A percentile compares a stretch with the other conserved stretches of the same genome.
Evolutionary conservation across 2,113 vertebrate genomes (phyloP).

Genomic region (Camarhynchus parvulus): DNA sequence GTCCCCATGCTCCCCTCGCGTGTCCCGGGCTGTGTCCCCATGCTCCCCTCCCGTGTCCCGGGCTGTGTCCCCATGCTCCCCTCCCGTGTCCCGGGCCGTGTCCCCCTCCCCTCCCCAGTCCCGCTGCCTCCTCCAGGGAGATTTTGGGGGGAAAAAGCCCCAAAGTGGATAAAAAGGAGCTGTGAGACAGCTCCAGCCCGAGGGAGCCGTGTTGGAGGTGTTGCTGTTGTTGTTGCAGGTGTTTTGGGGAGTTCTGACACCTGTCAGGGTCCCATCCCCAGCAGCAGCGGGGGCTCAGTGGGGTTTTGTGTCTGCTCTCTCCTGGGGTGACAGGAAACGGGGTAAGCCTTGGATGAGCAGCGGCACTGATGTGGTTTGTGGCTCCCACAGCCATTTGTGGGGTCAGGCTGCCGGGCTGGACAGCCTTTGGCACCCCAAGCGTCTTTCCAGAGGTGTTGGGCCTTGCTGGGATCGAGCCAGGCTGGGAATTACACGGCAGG

Average conservation of each 20-base stretch:
- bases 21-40: neutral
- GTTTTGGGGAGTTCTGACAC: accelerated
- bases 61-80: neutral
- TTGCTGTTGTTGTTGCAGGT: too few relatives aligned
- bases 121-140: accelerated
- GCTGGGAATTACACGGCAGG: neutral
- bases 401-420: neutral
- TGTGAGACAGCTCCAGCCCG: neutral
- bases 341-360: neutral
- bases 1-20: neutral
- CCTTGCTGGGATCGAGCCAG: neutral
- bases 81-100: neutral
- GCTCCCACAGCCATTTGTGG: neutral
- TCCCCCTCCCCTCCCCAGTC: neutral
- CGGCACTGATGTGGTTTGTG: accelerated
- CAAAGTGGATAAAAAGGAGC: accelerated
- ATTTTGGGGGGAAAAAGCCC: accelerated
- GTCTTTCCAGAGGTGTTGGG: neutral
- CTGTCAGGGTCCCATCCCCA: accelerated
- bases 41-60: neutral
- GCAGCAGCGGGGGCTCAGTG: accelerated
- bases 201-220: accelerated
- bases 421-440: accelerated
- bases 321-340: accelerated
- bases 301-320: accelerated